Base-by-base conservation (phyloP, 1,140 invertebrate species). In the Trypoxylus dichotomus region DNA sequence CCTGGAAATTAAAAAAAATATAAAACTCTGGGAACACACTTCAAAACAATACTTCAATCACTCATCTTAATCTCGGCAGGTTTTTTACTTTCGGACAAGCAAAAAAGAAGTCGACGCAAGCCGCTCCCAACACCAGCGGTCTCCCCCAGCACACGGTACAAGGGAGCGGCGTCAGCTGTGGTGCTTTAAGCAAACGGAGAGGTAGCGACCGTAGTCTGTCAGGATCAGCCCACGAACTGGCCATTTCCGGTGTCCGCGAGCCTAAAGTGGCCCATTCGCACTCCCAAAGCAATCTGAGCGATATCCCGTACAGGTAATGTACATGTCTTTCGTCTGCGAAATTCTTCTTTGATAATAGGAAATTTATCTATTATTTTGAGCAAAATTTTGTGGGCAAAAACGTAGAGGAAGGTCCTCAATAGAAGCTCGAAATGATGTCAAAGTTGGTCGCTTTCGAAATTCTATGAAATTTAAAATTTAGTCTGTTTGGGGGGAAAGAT, bases 11-110 rank as follows among this genome's bases (percentile, higher is more conserved):
- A n/a, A n/a, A n/a, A n/a, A n/a, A n/a, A n/a, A n/a, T n/a, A n/a
- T n/a, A n/a, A n/a, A n/a, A n/a, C n/a, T n/a, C n/a, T n/a, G n/a
- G n/a, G n/a, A n/a, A n/a, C n/a, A n/a, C n/a, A n/a, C n/a, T n/a
- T n/a, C n/a, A n/a, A n/a, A n/a, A n/a, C n/a, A n/a, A n/a, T n/a
- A n/a, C n/a, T n/a, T n/a, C 3, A 37, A 8, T 37, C 32, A 37
- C 8, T 72, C 19, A 27, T 3, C 1, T 43, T 21, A 32, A 8
- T 11, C 80, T 71, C 79, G 85, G 7, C 84, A 96, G 94, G 83
- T 97, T 97, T 86, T 97, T 97, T 86, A 93, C 91, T 80, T 97
- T 97, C 86, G 94, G 93, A 21, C 94, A 92, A 80, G 91, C 92
- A 13, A 96, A 95, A 84, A 96, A 96, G 86, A 97, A 95, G 84